Evolutionary conservation across 2,113 vertebrate species (phyloP).

Genomic region (Salvelinus fontinalis): DNA sequence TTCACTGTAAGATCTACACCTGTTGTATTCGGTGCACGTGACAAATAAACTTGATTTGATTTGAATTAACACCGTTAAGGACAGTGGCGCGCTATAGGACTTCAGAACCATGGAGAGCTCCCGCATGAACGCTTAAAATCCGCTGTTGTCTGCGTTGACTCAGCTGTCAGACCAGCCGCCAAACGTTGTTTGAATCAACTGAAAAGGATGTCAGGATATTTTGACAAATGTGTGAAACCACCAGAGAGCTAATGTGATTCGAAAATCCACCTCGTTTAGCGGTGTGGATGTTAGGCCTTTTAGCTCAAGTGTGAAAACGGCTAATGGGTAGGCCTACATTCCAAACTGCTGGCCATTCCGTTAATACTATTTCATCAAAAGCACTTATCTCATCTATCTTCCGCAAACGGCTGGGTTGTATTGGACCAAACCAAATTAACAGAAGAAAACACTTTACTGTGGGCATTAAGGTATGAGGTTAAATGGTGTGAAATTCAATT

Average conservation of each 20-base stretch:
- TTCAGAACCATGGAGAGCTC: constrained; percentile 34
- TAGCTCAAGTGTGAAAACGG: constrained; percentile 43
- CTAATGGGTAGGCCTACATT: constrained; percentile 51
- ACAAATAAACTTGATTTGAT: no score
- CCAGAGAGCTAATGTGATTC: no score
- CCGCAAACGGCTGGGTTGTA: constrained; percentile 34
- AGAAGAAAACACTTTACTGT: constrained; percentile 37
- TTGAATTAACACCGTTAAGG: neutral
- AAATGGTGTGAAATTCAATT: constrained; percentile 44
- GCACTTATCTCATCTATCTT: constrained; percentile 55
- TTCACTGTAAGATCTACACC: no score
- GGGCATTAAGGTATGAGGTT: constrained; percentile 20
- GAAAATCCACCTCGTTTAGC: no score
- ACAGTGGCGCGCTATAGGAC: neutral
- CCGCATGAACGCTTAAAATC: neutral
- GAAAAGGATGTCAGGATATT: constrained; percentile 8
- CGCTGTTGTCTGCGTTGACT: neutral
- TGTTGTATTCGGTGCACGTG: no score
- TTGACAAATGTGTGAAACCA: neutral
- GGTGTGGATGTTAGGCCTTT: constrained; percentile 42
- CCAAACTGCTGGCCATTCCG: constrained; percentile 6
- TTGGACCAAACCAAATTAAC: constrained; percentile 42
- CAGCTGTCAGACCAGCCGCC: constrained; percentile 21
- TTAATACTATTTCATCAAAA: constrained; percentile 23
- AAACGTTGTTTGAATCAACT: constrained; percentile 19